Percentiles rank a stretch among this genome's conserved stretches.
Conservation (phyloP, 2,888 invertebrate genomes). For the Amiota communis region DNA sequence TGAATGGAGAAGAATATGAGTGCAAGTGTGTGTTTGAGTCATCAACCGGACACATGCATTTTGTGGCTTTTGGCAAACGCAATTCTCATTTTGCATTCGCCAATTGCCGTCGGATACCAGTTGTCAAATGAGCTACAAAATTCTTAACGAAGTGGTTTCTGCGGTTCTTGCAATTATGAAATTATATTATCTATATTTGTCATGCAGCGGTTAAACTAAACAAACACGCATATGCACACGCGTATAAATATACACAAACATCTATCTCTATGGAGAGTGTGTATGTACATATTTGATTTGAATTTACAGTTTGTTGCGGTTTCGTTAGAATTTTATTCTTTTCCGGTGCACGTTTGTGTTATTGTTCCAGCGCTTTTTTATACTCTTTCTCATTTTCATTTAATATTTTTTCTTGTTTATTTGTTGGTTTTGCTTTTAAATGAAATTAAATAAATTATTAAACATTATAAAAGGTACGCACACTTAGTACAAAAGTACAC, state of each 20-base stretch:
- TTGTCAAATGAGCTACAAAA: conserved; percentile 55
- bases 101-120: conserved; percentile 21
- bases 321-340: conserved; percentile 9
- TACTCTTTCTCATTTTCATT: background rate
- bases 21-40: conserved; percentile 11
- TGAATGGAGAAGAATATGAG: conserved; percentile 8
- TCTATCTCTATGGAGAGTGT: conserved; percentile 20
- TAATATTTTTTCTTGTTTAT: background rate
- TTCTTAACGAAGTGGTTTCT: conserved; percentile 65
- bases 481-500: background rate
- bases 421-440: background rate
- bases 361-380: conserved; percentile 25
- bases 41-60: conserved; percentile 44
- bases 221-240: conserved; percentile 5
- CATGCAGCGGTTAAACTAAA: background rate
- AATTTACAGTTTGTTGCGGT: conserved; percentile 5
- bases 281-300: conserved; percentile 30
- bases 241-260: background rate
- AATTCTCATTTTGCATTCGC: conserved; percentile 41
- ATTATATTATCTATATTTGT: conserved; percentile 47
- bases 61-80: conserved; percentile 51
- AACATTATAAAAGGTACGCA: background rate
- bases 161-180: conserved; percentile 62
- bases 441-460: conserved; percentile 6
- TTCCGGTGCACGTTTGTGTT: conserved; percentile 33